These are phyloP conservation scores for Drosophila parvula DNA, from an alignment of 1,140 invertebrate genomes.

Conservation along the genomic window DNA sequence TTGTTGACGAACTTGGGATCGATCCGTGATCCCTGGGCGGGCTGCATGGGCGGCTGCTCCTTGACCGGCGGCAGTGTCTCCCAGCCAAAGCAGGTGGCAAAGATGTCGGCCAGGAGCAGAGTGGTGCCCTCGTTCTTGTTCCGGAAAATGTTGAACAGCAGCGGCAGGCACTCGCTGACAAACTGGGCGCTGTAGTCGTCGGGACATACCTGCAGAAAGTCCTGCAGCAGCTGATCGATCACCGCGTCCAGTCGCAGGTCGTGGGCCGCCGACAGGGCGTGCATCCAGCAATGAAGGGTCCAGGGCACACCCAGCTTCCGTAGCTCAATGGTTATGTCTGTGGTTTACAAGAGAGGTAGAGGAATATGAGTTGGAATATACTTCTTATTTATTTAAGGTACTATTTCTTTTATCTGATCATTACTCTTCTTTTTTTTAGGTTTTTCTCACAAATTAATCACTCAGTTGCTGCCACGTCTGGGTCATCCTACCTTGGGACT, in stretches of 20 bases:
- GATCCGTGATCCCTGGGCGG: slow-evolving; percentile 89
- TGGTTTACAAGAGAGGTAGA: neutral
- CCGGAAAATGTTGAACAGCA: slow-evolving; percentile 95
- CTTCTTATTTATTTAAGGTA: too few species aligned
- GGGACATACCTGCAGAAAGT: slow-evolving; percentile 94
- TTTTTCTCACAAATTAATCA: neutral
- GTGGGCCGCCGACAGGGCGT: slow-evolving; percentile 93
- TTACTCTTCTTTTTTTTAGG: neutral
- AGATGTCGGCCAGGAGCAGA: slow-evolving; percentile 93
- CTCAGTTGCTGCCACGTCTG: too few species aligned
- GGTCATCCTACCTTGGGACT: too few species aligned
- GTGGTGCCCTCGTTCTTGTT: slow-evolving; percentile 97
- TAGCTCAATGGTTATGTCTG: slow-evolving; percentile 93
- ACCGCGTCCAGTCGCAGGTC: slow-evolving; percentile 92
- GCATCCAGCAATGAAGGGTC: slow-evolving; percentile 96
- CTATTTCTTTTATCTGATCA: too few species aligned
- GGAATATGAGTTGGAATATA: neutral
- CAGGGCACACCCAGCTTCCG: slow-evolving; percentile 93
- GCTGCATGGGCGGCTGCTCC: slow-evolving; percentile 88
- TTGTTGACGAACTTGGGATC: slow-evolving; percentile 97
- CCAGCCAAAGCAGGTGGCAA: slow-evolving; percentile 94
- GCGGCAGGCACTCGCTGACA: slow-evolving; percentile 94
- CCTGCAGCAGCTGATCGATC: slow-evolving; percentile 95
- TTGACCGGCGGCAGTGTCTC: slow-evolving; percentile 92
- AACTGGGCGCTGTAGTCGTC: slow-evolving; percentile 94